phyloP scores from a whole-genome alignment of 2,888 invertebrate genomes.

The Sinelater perroti region DNA sequence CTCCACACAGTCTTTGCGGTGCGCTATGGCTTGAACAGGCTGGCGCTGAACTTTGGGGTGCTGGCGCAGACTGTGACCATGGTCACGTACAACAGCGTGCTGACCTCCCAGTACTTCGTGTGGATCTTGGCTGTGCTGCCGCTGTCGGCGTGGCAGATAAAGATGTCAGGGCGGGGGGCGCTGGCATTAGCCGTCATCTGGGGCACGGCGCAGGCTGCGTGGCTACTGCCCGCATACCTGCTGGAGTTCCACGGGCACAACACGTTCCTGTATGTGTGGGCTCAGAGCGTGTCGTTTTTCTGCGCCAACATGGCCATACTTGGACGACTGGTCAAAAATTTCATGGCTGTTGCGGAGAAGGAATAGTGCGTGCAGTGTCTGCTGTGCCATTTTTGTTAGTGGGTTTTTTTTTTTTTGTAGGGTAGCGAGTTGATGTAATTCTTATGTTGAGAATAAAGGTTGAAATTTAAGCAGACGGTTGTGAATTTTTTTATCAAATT shows the following conservation, averaged over 20 bases:
- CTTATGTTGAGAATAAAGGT: too few species aligned
- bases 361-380: too few species aligned
- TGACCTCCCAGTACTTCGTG: slow-evolving; percentile 96
- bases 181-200: slow-evolving; percentile 67
- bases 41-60: slow-evolving; percentile 83
- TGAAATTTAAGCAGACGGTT: too few species aligned
- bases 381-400: slow-evolving; percentile 13
- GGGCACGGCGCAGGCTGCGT: slow-evolving; percentile 79
- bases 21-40: slow-evolving; percentile 71
- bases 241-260: slow-evolving; percentile 89
- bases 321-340: slow-evolving; percentile 56
- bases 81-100: slow-evolving; percentile 93
- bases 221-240: slow-evolving; percentile 91
- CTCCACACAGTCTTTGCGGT: slow-evolving; percentile 72
- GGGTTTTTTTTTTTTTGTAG: not conserved
- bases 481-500: too few species aligned
- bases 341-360: slow-evolving; percentile 48
- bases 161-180: slow-evolving; percentile 63
- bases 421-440: too few species aligned
- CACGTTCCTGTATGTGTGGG: slow-evolving; percentile 85
- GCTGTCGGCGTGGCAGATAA: slow-evolving; percentile 76
- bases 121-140: slow-evolving; percentile 95
- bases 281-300: slow-evolving; percentile 85
- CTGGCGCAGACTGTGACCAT: slow-evolving; percentile 86
- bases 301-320: slow-evolving; percentile 75